A percentile compares a stretch with the other conserved stretches of the same genome.
Conservation (phyloP, 2,797 vertebrate species). For the Sparus aurata region DNA sequence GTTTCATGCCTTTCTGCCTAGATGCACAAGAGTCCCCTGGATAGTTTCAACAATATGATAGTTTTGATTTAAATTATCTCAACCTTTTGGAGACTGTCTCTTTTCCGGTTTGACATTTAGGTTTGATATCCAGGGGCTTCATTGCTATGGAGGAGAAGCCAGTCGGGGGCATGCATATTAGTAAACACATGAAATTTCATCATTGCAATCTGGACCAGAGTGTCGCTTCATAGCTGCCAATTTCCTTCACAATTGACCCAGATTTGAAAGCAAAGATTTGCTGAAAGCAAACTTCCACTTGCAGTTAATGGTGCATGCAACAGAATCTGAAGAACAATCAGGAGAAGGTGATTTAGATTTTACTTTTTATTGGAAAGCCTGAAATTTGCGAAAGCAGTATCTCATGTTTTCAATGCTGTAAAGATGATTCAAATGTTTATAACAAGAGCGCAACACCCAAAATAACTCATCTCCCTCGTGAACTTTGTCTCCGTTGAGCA, state of each 20-base stretch:
- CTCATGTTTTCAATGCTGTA: neutral
- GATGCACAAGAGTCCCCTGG: neutral
- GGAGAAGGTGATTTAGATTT: neutral
- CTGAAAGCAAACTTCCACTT: neutral
- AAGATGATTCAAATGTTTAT: too few species aligned
- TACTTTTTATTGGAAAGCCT: neutral
- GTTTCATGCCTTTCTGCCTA: neutral
- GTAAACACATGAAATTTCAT: neutral
- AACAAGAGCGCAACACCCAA: neutral
- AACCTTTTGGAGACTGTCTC: neutral
- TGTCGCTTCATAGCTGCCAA: neutral
- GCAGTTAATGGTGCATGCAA: neutral
- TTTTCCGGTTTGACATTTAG: neutral
- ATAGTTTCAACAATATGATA: neutral
- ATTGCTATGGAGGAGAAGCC: neutral
- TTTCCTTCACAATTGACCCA: neutral
- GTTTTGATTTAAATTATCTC: neutral
- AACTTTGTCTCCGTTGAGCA: neutral
- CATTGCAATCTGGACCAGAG: neutral
- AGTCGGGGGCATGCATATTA: neutral
- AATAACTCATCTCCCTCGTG: slow-evolving; percentile 16
- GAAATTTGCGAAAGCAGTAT: neutral
- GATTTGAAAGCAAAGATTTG: neutral
- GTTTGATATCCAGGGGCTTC: neutral
- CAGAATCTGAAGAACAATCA: neutral